Conservation (phyloP, 2,888 invertebrate species). For the Penaeus monodon region DNA sequence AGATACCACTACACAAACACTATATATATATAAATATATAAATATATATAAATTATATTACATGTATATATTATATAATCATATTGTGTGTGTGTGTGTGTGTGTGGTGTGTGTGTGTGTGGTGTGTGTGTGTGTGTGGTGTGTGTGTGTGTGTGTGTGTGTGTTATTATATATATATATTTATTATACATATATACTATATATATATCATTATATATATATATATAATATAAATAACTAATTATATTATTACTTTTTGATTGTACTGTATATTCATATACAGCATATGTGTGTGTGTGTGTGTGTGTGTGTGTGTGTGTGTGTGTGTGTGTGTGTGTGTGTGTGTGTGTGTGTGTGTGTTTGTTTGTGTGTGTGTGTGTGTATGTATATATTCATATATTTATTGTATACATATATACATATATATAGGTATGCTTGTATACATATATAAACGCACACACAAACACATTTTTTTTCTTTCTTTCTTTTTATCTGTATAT, state of each 20-base stretch:
- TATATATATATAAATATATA: too few relatives aligned
- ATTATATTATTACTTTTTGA: too few relatives aligned
- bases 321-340: constrained; percentile 11
- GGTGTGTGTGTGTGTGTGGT: not conserved
- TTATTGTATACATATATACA: constrained; percentile 8
- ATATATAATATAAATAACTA: too few relatives aligned
- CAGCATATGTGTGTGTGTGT: not conserved
- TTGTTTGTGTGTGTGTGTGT: not conserved
- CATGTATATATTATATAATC: too few relatives aligned
- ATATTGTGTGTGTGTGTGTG: not conserved
- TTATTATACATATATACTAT: too few relatives aligned
- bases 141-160: not conserved
- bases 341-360: constrained; percentile 6
- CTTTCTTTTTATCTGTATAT: not conserved
- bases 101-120: not conserved
- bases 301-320: not conserved
- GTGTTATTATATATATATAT: not conserved
- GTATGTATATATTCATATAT: not conserved
- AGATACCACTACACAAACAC: too few relatives aligned
- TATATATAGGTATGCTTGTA: not conserved
- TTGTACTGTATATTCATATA: not conserved
- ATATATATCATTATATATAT: not conserved
- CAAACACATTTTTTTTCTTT: constrained; percentile 5
- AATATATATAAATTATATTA: too few relatives aligned
- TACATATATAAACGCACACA: not conserved